These are phyloP conservation scores for Drosophila micromelanica DNA, from an alignment of 1,140 invertebrate genomes.

Conservation along the genomic window DNA sequence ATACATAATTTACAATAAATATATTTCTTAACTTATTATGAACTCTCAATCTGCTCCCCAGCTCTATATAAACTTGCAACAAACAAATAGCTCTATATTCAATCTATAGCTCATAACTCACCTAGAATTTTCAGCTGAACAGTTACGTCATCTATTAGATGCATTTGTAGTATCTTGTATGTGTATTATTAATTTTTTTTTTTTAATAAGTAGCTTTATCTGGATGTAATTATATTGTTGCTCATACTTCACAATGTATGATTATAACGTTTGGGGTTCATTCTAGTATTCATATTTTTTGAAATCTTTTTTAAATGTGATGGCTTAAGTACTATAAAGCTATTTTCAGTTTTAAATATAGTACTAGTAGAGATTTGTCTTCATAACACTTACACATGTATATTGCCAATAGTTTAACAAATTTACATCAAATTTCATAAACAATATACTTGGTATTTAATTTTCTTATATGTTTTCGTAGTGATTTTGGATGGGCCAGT, in stretches of 20 bases:
- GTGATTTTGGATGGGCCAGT: slow-evolving; percentile 25
- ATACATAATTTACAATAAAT: slow-evolving; percentile 27
- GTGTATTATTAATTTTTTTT: slow-evolving; percentile 25
- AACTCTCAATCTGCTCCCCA: slow-evolving; percentile 31
- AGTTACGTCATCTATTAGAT: slow-evolving; percentile 49
- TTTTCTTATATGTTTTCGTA: background rate
- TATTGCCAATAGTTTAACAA: slow-evolving; percentile 59
- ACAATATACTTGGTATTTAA: slow-evolving; percentile 18
- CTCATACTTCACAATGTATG: slow-evolving; percentile 23
- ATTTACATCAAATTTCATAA: slow-evolving; percentile 54
- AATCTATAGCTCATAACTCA: slow-evolving; percentile 41
- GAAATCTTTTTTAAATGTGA: slow-evolving; percentile 31
- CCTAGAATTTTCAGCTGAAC: slow-evolving; percentile 64
- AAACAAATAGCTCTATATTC: slow-evolving; percentile 37
- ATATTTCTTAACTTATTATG: slow-evolving; percentile 39
- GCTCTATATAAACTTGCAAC: slow-evolving; percentile 33
- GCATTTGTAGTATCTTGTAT: slow-evolving; percentile 45
- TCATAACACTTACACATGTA: slow-evolving; percentile 31
- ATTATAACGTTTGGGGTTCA: slow-evolving; percentile 30
- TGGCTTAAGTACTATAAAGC: slow-evolving; percentile 83
- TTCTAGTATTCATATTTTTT: background rate
- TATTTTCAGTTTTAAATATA: slow-evolving; percentile 78
- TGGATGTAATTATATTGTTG: slow-evolving; percentile 21
- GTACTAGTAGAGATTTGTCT: slow-evolving; percentile 69
- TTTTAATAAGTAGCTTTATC: slow-evolving; percentile 12